Evolutionary conservation across 2,888 invertebrate genomes (phyloP), one percentile per base, ranked within the genome.

Genomic region (Platycheirus rosarum): DNA sequence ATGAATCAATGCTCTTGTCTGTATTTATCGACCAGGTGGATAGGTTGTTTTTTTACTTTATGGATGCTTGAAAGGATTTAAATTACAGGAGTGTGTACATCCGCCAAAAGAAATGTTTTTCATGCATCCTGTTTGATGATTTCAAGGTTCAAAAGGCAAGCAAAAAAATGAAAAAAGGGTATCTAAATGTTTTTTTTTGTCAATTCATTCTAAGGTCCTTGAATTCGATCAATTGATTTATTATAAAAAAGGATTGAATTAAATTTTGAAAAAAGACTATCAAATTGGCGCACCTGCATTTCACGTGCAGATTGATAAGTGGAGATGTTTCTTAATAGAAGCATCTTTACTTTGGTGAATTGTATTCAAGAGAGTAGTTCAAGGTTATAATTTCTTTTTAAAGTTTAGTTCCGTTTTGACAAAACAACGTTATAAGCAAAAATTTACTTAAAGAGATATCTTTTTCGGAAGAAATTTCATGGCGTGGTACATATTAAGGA

Each of bases 241-340:
- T 42, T 32, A 8, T 46, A 18, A 44, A 53, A 8, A 68, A 48
- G 20, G 53, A 32, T 55, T 60, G 35, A 42, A 29, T 44, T 20
- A 14, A 60, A 16, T 4, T 29, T 5, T 37, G 14, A 9, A 60
- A 48, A 53, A 55, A 40, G 68, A 75, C n/a, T 75, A 70, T 75
- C 60, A 44, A 32, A 65, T 51, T 42, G 13, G n/a, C 7, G 29
- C 65, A 71, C 77, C 77, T 77, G 77, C 60, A 48, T 16, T 57
- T 55, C 20, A 23, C 6, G 23, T 23, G 23, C 23, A 4, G 23
- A 2, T 23, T n/a, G n/a, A n/a, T n/a, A n/a, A n/a, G 6, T 23
- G 23, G 23, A 23, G 23, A 23, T 23, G 23, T 23, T 0, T 18
- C 11, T 20, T 9, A 5, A 18, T 42, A 42, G 9, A 42, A 9